These are phyloP conservation scores for Eleginops maclovinus DNA, from an alignment of 2,113 vertebrate genomes.

Conservation along the genomic window DNA sequence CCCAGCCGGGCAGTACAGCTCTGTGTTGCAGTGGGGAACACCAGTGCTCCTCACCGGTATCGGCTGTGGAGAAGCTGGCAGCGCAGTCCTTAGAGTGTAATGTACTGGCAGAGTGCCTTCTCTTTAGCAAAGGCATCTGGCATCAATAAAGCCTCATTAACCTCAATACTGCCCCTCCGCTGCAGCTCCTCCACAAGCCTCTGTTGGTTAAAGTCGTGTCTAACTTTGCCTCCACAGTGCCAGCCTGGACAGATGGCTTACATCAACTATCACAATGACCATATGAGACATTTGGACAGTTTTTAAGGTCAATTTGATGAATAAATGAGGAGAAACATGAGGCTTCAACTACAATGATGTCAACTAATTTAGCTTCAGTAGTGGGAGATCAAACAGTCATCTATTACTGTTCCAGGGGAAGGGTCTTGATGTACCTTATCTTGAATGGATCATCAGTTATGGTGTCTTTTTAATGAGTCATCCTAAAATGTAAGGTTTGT, in stretches of 20 bases:
- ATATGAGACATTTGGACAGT: background rate
- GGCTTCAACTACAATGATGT: background rate
- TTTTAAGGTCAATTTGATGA: background rate
- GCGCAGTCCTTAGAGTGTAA: background rate
- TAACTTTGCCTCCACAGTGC: background rate
- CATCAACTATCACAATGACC: background rate
- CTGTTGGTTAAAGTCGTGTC: background rate
- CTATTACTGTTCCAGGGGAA: too few species aligned
- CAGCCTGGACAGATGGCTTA: background rate
- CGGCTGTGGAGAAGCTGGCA: conserved; percentile 23
- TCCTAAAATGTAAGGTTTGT: too few species aligned
- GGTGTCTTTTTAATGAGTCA: too few species aligned
- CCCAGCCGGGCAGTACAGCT: too few species aligned
- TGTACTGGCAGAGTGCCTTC: conserved; percentile 18
- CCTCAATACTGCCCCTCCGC: background rate
- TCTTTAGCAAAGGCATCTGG: conserved; percentile 43
- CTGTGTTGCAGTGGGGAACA: too few species aligned
- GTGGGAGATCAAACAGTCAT: too few species aligned
- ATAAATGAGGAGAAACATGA: background rate
- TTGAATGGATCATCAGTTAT: too few species aligned
- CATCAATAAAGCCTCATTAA: conserved; percentile 44
- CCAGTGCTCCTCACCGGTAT: background rate
- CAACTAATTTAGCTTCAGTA: background rate
- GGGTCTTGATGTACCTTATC: too few species aligned
- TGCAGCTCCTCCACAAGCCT: background rate